phyloP scores from a whole-genome alignment of 2,113 vertebrate genomes.

The Dipodomys stephensi region DNA sequence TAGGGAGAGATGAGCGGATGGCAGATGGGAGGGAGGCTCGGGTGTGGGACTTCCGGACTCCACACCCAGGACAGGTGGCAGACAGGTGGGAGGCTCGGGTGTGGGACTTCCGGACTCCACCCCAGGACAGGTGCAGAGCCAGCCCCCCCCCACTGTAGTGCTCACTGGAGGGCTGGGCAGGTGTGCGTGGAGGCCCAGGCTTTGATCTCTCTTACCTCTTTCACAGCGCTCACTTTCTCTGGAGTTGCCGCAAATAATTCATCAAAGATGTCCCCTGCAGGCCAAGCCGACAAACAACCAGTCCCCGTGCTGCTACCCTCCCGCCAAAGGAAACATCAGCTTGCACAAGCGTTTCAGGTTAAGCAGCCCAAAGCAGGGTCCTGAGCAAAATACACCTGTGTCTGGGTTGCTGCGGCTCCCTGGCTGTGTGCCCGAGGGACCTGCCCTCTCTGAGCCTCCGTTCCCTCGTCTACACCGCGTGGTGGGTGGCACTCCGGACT shows the following conservation, averaged over 20 bases:
- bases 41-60: background rate
- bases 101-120: background rate
- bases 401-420: background rate
- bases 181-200: background rate
- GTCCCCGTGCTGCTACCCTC: background rate
- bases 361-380: background rate
- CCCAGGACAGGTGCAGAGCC: too few species aligned
- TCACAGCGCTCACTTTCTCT: slow-evolving; percentile 91
- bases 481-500: too few species aligned
- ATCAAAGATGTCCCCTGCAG: slow-evolving; percentile 90
- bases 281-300: slow-evolving; percentile 64
- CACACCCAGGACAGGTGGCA: background rate
- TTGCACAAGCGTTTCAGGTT: background rate
- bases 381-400: background rate
- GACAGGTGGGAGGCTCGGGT: too few species aligned
- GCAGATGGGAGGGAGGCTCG: too few species aligned
- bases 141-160: too few species aligned
- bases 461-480: background rate
- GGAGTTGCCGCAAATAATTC: slow-evolving; percentile 91
- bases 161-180: background rate
- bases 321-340: background rate
- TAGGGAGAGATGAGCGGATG: slow-evolving; percentile 41
- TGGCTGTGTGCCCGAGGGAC: rapidly evolving
- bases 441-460: background rate
- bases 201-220: slow-evolving; percentile 88